Evolutionary conservation across 2,888 invertebrate species (phyloP), one percentile per base, ranked within the genome.

Genomic region (Meteorus colon): DNA sequence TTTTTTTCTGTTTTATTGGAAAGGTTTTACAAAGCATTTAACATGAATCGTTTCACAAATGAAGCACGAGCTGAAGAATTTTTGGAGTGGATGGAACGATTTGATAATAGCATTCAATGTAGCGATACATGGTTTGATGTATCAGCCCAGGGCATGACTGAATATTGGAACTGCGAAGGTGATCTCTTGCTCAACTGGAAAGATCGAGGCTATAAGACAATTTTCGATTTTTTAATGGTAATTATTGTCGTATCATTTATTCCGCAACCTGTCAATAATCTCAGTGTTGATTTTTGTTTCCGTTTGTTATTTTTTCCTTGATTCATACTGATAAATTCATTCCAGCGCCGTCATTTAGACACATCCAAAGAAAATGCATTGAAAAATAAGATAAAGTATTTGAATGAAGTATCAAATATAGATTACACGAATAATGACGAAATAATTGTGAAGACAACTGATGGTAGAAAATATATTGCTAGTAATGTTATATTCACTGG

Each of bases 101-200:
- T 89, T 79, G 88, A 91, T 78, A 90, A 90, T 80, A 89, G 89
- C 6, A 85, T 91, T 85, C 92, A 95, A 89, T 92, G 94, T 72
- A 90, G 94, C 80, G 91, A 92, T 90, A 87, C 92, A 87, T 90
- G 96, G 93, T 90, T 92, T 90, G 91, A 94, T 60, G 92, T 95
- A 66, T 95, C 96, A 0, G 91, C 94, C 0, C 90, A 90, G 76
- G 93, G 94, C 0, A 90, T 93, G 55, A 87, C 91, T 1, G 92
- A 94, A 79, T 94, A 93, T 84, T 91, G 93, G 92, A 89, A 90
- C 0, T 95, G 95, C 85, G 93, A 94, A 10, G 96, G 96, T 0
- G 93, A 95, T 84, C 89, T 90, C 19, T 87, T 94, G 82, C 90
- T 95, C 4, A 93, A 94, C 84, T 97, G 96, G 96, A 95, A 94